These are phyloP conservation scores for Heliconius hewitsoni DNA, from an alignment of 1,140 invertebrate species.

Conservation along the genomic window DNA sequence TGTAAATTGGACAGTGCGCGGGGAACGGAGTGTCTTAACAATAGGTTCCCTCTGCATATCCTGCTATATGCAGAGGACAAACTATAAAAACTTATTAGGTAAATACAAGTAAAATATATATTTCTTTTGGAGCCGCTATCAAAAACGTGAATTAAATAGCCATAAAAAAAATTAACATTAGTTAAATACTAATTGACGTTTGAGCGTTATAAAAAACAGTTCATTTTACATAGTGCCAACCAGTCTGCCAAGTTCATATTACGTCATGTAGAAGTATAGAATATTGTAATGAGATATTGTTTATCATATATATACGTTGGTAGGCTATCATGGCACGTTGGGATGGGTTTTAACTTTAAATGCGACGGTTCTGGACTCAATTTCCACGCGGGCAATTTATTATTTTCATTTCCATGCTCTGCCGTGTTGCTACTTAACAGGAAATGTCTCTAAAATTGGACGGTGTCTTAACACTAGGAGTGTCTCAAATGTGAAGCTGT, in stretches of 20 bases:
- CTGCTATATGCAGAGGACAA: background rate
- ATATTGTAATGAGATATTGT: background rate
- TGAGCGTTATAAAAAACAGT: background rate
- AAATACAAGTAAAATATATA: too few species aligned
- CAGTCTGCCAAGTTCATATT: background rate
- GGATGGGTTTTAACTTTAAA: too few species aligned
- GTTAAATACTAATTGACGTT: slow-evolving; percentile 1
- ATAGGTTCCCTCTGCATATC: background rate
- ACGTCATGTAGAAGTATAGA: background rate
- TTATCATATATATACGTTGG: background rate
- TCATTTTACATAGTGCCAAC: background rate
- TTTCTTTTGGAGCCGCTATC: background rate
- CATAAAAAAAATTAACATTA: background rate
- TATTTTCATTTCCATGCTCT: too few species aligned
- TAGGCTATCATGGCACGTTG: too few species aligned
- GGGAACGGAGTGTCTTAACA: background rate
- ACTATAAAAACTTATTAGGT: background rate
- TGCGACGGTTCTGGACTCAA: too few species aligned
- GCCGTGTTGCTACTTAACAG: too few species aligned
- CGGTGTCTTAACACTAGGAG: too few species aligned
- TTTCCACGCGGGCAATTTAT: too few species aligned
- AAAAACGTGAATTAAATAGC: background rate
- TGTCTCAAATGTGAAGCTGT: too few species aligned
- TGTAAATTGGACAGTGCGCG: background rate
- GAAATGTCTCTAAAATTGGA: too few species aligned